Conservation (phyloP, 2,797 vertebrate species). For the Neostethus bicornis region DNA sequence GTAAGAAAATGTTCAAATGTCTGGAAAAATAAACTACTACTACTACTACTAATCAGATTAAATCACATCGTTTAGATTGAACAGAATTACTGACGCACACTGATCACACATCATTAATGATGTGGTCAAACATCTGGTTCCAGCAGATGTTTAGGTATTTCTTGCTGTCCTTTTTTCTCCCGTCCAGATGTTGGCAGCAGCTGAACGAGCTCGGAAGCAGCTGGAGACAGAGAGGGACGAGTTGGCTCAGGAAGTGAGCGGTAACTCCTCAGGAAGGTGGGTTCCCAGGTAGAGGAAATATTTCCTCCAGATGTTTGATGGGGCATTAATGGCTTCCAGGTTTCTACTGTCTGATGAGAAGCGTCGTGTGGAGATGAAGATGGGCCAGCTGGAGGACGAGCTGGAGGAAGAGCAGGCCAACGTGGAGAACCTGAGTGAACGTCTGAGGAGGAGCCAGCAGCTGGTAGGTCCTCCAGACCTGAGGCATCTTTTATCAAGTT, state of each 20-base stretch:
- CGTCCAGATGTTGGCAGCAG: constrained; percentile 80
- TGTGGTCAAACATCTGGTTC: too few species aligned
- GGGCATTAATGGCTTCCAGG: too few species aligned
- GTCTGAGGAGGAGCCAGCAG: constrained; percentile 91
- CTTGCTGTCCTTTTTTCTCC: not conserved
- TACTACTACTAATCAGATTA: too few species aligned
- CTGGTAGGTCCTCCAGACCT: constrained; percentile 77
- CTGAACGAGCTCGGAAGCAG: constrained; percentile 91
- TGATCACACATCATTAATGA: too few species aligned
- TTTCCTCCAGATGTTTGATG: not conserved
- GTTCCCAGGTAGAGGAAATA: constrained; percentile 7
- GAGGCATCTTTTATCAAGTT: too few species aligned
- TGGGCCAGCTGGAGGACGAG: constrained; percentile 93
- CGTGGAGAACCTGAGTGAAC: constrained; percentile 88
- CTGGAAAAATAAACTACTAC: too few species aligned
- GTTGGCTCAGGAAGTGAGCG: constrained; percentile 89
- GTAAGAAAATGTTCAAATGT: too few species aligned
- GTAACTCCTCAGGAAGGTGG: constrained; percentile 88
- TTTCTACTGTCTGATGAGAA: constrained; percentile 90
- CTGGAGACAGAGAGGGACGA: constrained; percentile 92
- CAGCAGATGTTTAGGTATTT: not conserved
- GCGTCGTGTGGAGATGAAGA: constrained; percentile 89
- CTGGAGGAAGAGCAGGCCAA: constrained; percentile 95
- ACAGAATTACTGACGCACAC: too few species aligned
- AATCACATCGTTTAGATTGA: too few species aligned